A percentile compares a stretch with the other conserved stretches of the same genome.
phyloP scores from a whole-genome alignment of 2,888 invertebrate species.

The Epistrophe eligans region DNA sequence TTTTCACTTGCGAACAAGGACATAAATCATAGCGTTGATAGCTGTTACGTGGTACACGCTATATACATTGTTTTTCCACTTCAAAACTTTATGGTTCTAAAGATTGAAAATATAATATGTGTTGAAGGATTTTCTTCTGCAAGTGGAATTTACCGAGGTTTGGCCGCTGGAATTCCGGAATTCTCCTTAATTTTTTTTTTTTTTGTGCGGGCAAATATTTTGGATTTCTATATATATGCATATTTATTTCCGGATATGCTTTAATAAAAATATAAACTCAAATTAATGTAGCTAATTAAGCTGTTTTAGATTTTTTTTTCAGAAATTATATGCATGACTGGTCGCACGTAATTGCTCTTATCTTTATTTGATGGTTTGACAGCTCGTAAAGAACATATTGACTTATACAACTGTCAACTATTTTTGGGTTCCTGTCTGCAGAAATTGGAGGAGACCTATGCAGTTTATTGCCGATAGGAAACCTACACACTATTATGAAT shows the following conservation, averaged over 20 bases:
- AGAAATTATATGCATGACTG: background rate
- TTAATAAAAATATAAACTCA: background rate
- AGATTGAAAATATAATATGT: conserved; percentile 59
- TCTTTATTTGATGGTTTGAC: no score
- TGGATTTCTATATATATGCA: background rate
- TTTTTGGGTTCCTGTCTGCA: no score
- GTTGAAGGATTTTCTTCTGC: conserved; percentile 60
- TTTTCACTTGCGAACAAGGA: conserved; percentile 68
- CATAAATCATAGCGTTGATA: conserved; percentile 73
- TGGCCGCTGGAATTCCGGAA: conserved; percentile 43
- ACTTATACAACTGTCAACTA: no score
- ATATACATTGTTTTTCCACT: conserved; percentile 49
- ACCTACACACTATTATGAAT: no score
- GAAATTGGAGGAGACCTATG: no score
- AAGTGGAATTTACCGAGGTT: conserved; percentile 71
- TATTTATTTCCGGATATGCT: background rate
- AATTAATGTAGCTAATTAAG: background rate
- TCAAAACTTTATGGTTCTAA: conserved; percentile 28
- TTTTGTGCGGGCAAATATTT: conserved; percentile 20
- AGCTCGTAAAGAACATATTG: no score
- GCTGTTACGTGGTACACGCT: conserved; percentile 75
- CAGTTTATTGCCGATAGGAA: no score
- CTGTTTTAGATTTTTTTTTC: background rate
- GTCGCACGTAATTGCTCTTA: background rate
- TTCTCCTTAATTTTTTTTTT: background rate